phyloP scores from a whole-genome alignment of 2,797 vertebrate genomes.

The Chelidonichthys spinosus region DNA sequence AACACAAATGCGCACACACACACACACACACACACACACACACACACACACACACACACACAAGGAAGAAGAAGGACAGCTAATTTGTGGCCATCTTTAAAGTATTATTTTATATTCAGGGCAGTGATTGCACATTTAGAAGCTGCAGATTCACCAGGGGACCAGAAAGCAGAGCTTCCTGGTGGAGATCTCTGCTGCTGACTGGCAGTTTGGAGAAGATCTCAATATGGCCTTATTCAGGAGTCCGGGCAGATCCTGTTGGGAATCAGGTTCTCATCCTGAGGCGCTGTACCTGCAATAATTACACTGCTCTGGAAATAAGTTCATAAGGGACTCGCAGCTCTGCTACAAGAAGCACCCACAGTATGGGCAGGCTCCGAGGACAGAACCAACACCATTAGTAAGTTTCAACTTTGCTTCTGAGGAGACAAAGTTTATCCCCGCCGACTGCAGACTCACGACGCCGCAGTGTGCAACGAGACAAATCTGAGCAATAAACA shows the following conservation, averaged over 20 bases:
- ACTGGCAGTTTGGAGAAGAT: slow-evolving; percentile 60
- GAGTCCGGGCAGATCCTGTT: slow-evolving; percentile 70
- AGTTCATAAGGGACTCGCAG: slow-evolving; percentile 74
- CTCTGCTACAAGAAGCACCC: slow-evolving; percentile 67
- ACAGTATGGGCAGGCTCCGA: slow-evolving; percentile 59
- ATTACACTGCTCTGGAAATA: slow-evolving; percentile 78
- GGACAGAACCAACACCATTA: slow-evolving; percentile 64
- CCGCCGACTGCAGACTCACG: slow-evolving; percentile 32
- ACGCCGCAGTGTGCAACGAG: slow-evolving; percentile 17
- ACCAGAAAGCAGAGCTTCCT: slow-evolving; percentile 20
- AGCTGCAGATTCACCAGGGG: slow-evolving; percentile 16
- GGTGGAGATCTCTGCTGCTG: slow-evolving; percentile 39
- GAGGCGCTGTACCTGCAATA: slow-evolving; percentile 76
- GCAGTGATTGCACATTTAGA: neutral
- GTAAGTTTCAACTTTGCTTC: slow-evolving; percentile 62
- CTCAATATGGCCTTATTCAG: slow-evolving; percentile 53
- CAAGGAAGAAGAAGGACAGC: slow-evolving; percentile 12
- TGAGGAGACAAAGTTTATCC: slow-evolving; percentile 65
- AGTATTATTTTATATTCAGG: slow-evolving; percentile 15
- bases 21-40: slow-evolving; percentile 15
- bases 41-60: slow-evolving; percentile 9
- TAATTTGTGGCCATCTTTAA: slow-evolving; percentile 18
- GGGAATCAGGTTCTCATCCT: slow-evolving; percentile 74
- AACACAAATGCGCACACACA: neutral
- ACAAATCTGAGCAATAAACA: slow-evolving; percentile 42